Conservation (phyloP, 2,888 invertebrate species). For the Drosophila phalerata region DNA sequence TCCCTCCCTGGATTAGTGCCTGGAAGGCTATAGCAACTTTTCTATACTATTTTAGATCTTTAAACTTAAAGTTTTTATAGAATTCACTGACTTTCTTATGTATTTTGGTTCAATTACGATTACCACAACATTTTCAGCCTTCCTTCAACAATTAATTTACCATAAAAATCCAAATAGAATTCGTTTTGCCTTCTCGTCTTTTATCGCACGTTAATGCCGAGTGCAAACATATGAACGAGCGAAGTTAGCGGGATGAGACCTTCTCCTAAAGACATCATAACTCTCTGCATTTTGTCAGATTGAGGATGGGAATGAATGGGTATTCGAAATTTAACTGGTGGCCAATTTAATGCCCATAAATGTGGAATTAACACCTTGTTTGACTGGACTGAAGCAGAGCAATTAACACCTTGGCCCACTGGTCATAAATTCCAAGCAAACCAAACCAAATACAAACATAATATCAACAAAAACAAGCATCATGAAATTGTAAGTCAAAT, state of each 20-base stretch:
- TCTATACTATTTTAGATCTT: constrained; percentile 1
- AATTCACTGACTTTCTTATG: background rate
- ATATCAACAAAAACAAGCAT: constrained; percentile 12
- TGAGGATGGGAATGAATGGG: constrained; percentile 3
- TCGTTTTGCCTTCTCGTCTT: constrained; percentile 24
- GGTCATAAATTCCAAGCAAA: constrained; percentile 51
- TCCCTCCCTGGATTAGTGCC: constrained; percentile 17
- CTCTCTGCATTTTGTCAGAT: constrained; percentile 41
- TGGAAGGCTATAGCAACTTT: constrained; percentile 17
- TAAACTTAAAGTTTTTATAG: constrained; percentile 38
- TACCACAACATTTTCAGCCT: constrained; percentile 10
- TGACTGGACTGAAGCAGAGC: constrained; percentile 51
- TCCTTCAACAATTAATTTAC: constrained; percentile 38
- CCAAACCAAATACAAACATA: constrained; percentile 29
- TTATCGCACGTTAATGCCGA: constrained; percentile 41
- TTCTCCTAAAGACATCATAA: constrained; percentile 66
- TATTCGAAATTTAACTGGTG: constrained; percentile 62
- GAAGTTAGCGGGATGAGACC: constrained; percentile 27
- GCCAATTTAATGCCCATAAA: constrained; percentile 76
- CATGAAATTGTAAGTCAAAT: constrained; percentile 37
- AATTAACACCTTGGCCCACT: constrained; percentile 79
- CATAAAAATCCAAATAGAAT: constrained; percentile 50
- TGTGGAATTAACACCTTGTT: constrained; percentile 81
- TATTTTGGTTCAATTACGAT: background rate
- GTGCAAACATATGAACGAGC: constrained; percentile 33